Evolutionary conservation across 2,888 invertebrate species (phyloP).

Genomic region (Drosophila hawaiiensis): DNA sequence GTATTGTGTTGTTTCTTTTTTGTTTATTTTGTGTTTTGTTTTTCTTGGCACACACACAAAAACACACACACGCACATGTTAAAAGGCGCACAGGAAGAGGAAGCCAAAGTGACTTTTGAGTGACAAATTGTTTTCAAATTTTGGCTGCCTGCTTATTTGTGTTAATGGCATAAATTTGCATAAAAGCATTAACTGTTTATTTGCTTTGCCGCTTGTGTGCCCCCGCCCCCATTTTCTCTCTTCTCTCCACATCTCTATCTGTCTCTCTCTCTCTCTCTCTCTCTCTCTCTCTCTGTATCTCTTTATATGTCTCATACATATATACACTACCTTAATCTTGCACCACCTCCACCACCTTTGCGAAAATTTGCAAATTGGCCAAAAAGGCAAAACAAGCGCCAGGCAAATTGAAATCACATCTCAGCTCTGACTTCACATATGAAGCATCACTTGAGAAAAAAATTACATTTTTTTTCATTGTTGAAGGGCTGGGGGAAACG

Average conservation of each 20-base stretch:
- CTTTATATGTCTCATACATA: neutral
- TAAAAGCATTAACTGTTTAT: conserved; percentile 83
- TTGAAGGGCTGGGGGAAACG: neutral
- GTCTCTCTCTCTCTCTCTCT: neutral
- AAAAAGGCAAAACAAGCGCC: conserved; percentile 62
- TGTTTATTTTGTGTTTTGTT: conserved; percentile 25
- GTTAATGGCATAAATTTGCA: conserved; percentile 83
- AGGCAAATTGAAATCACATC: conserved; percentile 74
- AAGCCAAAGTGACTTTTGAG: conserved; percentile 79
- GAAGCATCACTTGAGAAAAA: conserved; percentile 53
- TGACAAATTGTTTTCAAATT: conserved; percentile 82
- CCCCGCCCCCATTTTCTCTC: neutral
- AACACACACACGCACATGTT: conserved; percentile 28
- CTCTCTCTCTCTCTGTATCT: no score
- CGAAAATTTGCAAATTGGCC: conserved; percentile 79
- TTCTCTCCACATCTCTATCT: neutral
- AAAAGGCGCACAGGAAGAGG: conserved; percentile 40
- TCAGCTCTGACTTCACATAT: conserved; percentile 52
- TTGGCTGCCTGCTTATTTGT: conserved; percentile 76
- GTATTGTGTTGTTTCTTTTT: conserved; percentile 18
- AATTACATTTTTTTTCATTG: conserved; percentile 49
- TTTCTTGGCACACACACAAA: conserved; percentile 20
- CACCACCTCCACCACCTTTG: conserved; percentile 38
- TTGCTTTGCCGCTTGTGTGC: conserved; percentile 72
- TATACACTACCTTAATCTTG: conserved; percentile 51